Conservation (phyloP, 2,113 vertebrate species). For the Syngnathus scovelli region DNA sequence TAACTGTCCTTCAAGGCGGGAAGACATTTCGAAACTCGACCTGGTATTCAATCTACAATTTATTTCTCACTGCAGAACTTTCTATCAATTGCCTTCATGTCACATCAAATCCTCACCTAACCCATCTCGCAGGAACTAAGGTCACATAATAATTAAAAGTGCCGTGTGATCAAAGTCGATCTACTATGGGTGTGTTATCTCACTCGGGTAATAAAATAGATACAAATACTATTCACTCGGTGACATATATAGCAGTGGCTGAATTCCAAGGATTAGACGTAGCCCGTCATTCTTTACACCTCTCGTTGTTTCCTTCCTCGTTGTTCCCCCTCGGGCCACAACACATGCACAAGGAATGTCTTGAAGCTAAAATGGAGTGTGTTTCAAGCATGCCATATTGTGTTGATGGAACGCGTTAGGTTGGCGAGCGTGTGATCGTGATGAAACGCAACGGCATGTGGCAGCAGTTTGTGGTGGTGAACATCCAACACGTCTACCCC, state of each 20-base stretch:
- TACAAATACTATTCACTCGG: not conserved
- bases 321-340: no score
- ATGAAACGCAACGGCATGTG: slow-evolving; percentile 76
- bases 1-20: no score
- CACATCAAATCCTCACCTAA: not conserved
- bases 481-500: slow-evolving; percentile 64
- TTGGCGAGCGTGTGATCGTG: slow-evolving; percentile 85
- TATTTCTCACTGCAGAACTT: not conserved
- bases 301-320: not conserved
- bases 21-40: no score
- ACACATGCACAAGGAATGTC: no score
- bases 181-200: not conserved
- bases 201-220: not conserved
- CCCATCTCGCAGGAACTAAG: not conserved
- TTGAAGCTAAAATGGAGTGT: no score
- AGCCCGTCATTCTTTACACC: not conserved
- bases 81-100: not conserved
- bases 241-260: not conserved
- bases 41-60: no score
- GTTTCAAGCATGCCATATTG: no score
- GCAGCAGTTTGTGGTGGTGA: slow-evolving; percentile 82
- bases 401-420: slow-evolving; percentile 52
- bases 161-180: slow-evolving; percentile 1
- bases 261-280: not conserved
- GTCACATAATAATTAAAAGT: not conserved